Conservation (phyloP, 2,113 vertebrate species). For the Gallinago jamesoni region DNA sequence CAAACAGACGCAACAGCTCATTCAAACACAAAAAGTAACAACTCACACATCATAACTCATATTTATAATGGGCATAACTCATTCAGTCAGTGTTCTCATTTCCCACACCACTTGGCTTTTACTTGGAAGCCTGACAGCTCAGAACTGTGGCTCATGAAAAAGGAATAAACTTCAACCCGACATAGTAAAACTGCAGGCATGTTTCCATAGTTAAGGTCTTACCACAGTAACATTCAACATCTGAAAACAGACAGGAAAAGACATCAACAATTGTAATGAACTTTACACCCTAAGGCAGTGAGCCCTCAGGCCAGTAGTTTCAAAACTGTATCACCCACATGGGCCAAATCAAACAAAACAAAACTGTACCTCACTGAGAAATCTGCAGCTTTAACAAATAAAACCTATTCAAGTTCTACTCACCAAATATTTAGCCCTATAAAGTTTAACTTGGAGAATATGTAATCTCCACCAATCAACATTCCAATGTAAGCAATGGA, state of each 20-base stretch:
- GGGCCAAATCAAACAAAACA: neutral
- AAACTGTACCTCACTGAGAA: neutral
- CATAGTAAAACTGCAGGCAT: neutral
- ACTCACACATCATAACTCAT: neutral
- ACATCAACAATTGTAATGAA: neutral
- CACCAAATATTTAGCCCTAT: constrained; percentile 93
- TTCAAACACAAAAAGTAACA: neutral
- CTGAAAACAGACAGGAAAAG: neutral
- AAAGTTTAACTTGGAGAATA: constrained; percentile 90
- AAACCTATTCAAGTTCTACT: constrained; percentile 60
- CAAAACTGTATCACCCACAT: neutral
- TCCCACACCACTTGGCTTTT: neutral
- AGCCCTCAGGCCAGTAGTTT: neutral
- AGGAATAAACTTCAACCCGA: neutral
- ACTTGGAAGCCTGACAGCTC: neutral
- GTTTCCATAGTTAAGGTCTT: neutral
- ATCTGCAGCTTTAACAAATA: neutral
- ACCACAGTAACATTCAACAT: neutral
- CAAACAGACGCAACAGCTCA: neutral
- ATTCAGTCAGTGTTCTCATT: neutral
- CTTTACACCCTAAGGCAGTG: neutral
- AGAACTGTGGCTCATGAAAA: neutral
- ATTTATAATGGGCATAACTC: neutral
- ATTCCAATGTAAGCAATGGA: constrained; percentile 90
- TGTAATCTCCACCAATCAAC: constrained; percentile 89